Evolutionary conservation across 2,888 invertebrate species (phyloP).

Genomic region (Philopedon plagiatum): DNA sequence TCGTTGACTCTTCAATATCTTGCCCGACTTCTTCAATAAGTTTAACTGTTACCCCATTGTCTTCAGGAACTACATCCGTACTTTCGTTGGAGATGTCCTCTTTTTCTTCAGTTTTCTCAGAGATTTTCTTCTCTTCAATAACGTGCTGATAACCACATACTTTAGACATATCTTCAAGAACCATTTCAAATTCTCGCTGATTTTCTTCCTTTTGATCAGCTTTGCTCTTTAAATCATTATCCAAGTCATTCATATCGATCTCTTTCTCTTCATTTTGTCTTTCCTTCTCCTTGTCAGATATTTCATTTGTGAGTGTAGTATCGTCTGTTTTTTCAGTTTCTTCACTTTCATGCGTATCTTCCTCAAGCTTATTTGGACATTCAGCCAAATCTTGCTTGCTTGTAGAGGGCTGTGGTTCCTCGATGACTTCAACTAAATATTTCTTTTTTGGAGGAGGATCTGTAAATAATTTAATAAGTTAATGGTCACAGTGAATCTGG

Average conservation of each 20-base stretch:
- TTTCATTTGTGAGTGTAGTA: background rate
- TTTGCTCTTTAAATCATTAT: background rate
- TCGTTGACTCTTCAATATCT: background rate
- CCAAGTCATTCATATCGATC: background rate
- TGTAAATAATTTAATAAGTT: constrained; percentile 17
- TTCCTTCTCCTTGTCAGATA: constrained; percentile 25
- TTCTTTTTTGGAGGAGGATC: constrained; percentile 34
- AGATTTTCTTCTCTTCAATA: background rate
- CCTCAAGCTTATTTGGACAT: background rate
- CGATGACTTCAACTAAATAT: constrained; percentile 52
- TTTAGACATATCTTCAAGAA: constrained; percentile 35
- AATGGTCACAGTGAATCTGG: too few species aligned
- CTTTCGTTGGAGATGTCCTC: background rate
- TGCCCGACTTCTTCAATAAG: background rate
- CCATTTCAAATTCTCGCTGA: constrained; percentile 8
- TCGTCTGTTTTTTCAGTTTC: background rate
- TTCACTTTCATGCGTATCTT: background rate
- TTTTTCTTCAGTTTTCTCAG: background rate
- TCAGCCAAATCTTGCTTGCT: constrained; percentile 25
- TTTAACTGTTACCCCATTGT: background rate
- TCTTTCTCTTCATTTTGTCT: constrained; percentile 25
- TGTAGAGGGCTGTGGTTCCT: constrained; percentile 43
- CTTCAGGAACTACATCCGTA: background rate
- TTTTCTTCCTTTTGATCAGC: constrained; percentile 7
- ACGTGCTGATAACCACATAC: background rate